phyloP scores from a whole-genome alignment of 2,888 invertebrate species.

The Nomada flava region DNA sequence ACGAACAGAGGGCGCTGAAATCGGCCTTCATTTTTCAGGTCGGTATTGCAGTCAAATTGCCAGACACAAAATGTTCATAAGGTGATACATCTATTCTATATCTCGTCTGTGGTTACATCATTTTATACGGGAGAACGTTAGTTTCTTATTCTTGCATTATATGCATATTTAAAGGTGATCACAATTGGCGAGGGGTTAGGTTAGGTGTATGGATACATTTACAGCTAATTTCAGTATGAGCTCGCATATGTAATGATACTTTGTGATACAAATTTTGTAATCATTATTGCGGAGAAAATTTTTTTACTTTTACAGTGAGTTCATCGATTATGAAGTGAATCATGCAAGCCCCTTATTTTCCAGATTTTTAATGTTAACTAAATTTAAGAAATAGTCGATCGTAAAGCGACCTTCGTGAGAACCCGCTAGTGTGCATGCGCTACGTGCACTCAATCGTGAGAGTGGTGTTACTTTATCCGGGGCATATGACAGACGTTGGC shows the following conservation, averaged over 20 bases:
- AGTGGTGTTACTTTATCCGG: conserved; percentile 53
- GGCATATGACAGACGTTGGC: conserved; percentile 70
- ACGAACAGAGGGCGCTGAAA: too few relatives aligned
- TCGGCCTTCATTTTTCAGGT: too few relatives aligned
- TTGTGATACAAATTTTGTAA: conserved; percentile 40
- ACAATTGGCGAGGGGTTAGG: conserved; percentile 43
- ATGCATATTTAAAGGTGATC: conserved; percentile 16
- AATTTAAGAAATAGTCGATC: conserved; percentile 55
- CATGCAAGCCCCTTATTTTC: conserved; percentile 5
- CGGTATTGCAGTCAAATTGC: too few relatives aligned
- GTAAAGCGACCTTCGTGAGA: conserved; percentile 43
- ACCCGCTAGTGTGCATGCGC: conserved; percentile 63
- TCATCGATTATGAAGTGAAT: conserved; percentile 9
- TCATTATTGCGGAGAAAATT: background rate
- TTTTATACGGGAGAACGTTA: background rate
- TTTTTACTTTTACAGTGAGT: background rate
- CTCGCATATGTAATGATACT: conserved; percentile 33
- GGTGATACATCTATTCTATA: too few relatives aligned
- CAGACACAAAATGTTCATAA: too few relatives aligned
- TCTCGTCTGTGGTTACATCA: too few relatives aligned
- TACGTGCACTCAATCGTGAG: conserved; percentile 51
- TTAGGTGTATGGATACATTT: conserved; percentile 40
- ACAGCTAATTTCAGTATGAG: conserved; percentile 52
- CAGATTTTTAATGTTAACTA: conserved; percentile 10
- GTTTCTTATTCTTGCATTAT: conserved; percentile 12